Base-by-base conservation (phyloP, 2,113 vertebrate species). In the Meleagris gallopavo region DNA sequence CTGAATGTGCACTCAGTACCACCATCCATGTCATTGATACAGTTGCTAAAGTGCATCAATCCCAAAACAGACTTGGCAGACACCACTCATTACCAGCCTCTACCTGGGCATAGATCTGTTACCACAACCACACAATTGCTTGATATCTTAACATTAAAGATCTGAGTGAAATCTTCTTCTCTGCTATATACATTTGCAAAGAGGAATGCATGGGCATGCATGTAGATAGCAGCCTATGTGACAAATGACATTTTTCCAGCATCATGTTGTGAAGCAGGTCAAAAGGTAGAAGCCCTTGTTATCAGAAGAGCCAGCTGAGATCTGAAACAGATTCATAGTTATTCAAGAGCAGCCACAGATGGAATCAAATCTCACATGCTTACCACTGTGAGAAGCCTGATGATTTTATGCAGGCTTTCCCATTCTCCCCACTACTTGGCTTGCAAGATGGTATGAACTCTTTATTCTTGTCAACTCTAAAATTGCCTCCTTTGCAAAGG, bases 351-450 rank as follows among this genome's bases (percentile, higher is more conserved):
- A 94, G 41, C 45, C 34, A 55, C 78, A 87, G 67, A 87, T 32
- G 38, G 32, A 91, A 82, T 82, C 81, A 58, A 67, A 77, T 89
- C 75, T 89, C 89, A 70, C 36, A 52, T 46, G 46, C 60, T 92
- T 83, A 89, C 72, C 46, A 92, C 52, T 64, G 75, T 83, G 69
- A 72, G 69, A 6, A 93, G 79, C 13, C 30, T 81, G 38, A 67
- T 89, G 91, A 93, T 94, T 94, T 93, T 88, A 70, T 89, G 30
- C 94, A 94, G 91, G 41, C 65, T 91, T 94, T 94, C 61, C 57
- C 57, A 71, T 86, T 64, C 88, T 96, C 89, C 82, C 72, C 43
- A 54, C 29, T 83, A 86, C 61, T 95, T 97, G 95, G 87, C 94
- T 93, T 86, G 46, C 64, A 89, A 71, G 52, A 93, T 43, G 54